Base-by-base conservation (phyloP, 1,140 invertebrate genomes). In the Drosophila littoralis region DNA sequence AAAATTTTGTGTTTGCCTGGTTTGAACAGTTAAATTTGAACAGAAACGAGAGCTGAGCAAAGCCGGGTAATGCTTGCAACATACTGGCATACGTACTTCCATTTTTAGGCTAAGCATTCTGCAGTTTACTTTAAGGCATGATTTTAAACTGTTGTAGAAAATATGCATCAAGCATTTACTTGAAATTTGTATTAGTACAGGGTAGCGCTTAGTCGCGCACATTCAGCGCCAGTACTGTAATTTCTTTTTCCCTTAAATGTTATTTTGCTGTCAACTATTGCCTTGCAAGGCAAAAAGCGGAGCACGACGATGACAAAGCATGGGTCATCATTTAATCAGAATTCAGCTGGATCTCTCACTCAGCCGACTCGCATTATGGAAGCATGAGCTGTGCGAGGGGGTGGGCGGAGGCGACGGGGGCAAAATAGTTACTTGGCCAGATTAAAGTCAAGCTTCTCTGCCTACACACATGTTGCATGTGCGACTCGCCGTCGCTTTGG, bases 391-490 rank as follows among this genome's bases (percentile, higher is more conserved):
- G 22, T 22, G 55, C 13, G 22, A 2, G 4, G 22, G 22, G 22
- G 22, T 3, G 22, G 22, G 22, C 3, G 22, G 22, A 28, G 5
- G 22, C 22, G 22, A 22, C 13, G 15, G 22, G 22, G 52, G 60
- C 50, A 71, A 65, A 64, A 65, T 48, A 58, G 64, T 60, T 73
- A 28, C 64, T 59, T 43, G 64, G 22, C 13, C 64, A 52, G 70
- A 51, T 68, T 73, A 73, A 73, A 60, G 46, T 36, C 55, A 22
- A 28, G 22, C 22, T 32, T 43, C 48, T n/a, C 46, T 33, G 45
- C 22, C 65, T 51, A 64, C 50, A 42, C 81, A 88, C 82, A 88
- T 85, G 82, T 88, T 85, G 82, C 82, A 82, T 82, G 55, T 61
- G 22, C 15, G 33, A 28, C 54, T 51, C 50, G 42, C 22, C 22